Percentiles rank a stretch among this genome's conserved stretches.
Evolutionary conservation across 1,140 invertebrate species (phyloP).

Genomic region (Reticulitermes speratus): DNA sequence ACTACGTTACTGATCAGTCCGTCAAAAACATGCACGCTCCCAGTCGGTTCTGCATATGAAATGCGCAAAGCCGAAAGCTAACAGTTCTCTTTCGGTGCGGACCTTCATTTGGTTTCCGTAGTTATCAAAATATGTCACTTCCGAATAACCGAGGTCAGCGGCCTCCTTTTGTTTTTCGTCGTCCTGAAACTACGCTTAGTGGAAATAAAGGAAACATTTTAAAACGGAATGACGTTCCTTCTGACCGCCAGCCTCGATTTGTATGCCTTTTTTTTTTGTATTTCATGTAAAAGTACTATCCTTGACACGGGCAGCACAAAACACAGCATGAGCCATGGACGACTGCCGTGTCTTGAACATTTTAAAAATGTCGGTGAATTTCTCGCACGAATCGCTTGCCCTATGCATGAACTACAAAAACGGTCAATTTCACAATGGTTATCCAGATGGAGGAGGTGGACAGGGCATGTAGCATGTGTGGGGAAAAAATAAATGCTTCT

Average conservation of each 20-base stretch:
- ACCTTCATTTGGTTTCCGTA: background rate
- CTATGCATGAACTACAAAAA: background rate
- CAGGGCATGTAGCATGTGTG: no score
- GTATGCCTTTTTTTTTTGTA: background rate
- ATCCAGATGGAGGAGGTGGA: no score
- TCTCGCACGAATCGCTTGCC: background rate
- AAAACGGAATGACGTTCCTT: background rate
- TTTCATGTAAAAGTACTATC: background rate
- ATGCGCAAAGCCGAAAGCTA: background rate
- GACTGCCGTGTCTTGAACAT: background rate
- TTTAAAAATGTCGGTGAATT: background rate
- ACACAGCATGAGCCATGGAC: background rate
- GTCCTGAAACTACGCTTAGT: background rate
- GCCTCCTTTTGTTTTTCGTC: background rate
- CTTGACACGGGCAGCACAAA: background rate
- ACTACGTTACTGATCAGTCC: no score
- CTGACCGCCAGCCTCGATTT: background rate
- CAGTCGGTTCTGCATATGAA: background rate
- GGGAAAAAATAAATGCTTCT: no score
- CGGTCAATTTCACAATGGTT: no score
- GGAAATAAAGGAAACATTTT: background rate
- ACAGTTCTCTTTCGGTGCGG: background rate
- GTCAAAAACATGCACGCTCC: no score
- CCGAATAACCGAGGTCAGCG: background rate
- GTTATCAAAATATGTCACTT: background rate